These are phyloP conservation scores for Sphaeramia orbicularis DNA, from an alignment of 2,797 vertebrate species.

Conservation along the genomic window DNA sequence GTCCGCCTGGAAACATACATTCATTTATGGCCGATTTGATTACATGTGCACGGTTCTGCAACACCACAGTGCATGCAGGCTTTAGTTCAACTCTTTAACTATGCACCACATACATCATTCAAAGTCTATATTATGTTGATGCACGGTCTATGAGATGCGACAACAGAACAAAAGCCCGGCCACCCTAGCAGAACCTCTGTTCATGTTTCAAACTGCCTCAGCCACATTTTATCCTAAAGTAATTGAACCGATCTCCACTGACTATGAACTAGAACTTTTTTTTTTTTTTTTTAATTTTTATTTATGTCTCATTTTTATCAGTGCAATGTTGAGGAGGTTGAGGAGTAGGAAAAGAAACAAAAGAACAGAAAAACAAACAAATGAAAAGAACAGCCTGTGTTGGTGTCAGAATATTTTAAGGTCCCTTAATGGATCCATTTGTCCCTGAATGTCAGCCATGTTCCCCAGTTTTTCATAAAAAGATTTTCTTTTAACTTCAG, in stretches of 20 bases:
- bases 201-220: conserved; percentile 32
- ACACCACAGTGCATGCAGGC: conserved; percentile 42
- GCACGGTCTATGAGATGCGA: conserved; percentile 56
- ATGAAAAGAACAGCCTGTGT: no score
- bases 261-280: background rate
- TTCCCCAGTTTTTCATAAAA: no score
- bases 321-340: no score
- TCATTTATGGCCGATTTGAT: conserved; percentile 18
- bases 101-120: conserved; percentile 54
- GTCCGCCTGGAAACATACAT: conserved; percentile 1
- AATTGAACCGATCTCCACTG: conserved; percentile 25
- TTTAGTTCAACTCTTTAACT: conserved; percentile 42
- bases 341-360: no score
- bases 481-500: no score
- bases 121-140: conserved; percentile 51
- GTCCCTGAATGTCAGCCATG: no score
- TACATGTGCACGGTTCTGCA: conserved; percentile 26
- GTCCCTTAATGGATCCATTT: no score
- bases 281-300: no score
- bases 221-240: conserved; percentile 20
- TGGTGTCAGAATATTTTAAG: no score
- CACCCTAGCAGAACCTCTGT: conserved; percentile 58
- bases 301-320: no score
- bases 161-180: conserved; percentile 59
- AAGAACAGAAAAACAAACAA: no score